These are phyloP conservation scores for Neomorphus geoffroyi DNA, from an alignment of 2,797 vertebrate genomes.

Conservation along the genomic window DNA sequence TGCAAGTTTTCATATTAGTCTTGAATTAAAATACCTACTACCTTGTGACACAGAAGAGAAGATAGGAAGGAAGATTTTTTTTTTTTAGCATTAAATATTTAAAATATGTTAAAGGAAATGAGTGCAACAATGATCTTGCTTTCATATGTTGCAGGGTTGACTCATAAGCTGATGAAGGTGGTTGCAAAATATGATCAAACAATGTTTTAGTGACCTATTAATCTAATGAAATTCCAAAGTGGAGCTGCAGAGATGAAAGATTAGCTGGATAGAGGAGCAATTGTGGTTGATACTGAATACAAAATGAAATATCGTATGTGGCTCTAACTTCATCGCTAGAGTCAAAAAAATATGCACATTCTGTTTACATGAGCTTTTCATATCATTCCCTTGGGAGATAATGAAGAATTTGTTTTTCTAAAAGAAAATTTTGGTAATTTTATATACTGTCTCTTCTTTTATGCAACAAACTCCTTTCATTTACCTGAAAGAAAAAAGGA, in stretches of 20 bases:
- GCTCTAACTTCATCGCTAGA: background rate
- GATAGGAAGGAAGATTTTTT: constrained; percentile 1
- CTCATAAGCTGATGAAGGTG: constrained; percentile 6
- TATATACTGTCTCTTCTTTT: background rate
- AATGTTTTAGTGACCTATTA: constrained; percentile 50
- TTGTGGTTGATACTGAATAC: constrained; percentile 31
- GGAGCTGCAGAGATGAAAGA: background rate
- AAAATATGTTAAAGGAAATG: constrained; percentile 4
- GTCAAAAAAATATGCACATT: background rate
- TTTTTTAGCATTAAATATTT: constrained; percentile 41
- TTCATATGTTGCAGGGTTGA: constrained; percentile 17
- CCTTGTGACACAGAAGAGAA: background rate
- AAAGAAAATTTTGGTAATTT: background rate
- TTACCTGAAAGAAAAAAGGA: background rate
- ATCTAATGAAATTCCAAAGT: constrained; percentile 42
- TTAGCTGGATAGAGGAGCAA: constrained; percentile 17
- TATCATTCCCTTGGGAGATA: background rate
- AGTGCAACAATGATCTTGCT: constrained; percentile 9
- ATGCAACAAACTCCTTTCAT: background rate
- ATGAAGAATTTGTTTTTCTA: background rate
- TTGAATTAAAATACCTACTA: constrained; percentile 14
- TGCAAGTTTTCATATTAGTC: background rate
- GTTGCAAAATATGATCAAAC: constrained; percentile 49
- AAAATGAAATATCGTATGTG: background rate
- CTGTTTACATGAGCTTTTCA: background rate